Base-by-base conservation (phyloP, 2,797 vertebrate species). In the Danio albolineatus region DNA sequence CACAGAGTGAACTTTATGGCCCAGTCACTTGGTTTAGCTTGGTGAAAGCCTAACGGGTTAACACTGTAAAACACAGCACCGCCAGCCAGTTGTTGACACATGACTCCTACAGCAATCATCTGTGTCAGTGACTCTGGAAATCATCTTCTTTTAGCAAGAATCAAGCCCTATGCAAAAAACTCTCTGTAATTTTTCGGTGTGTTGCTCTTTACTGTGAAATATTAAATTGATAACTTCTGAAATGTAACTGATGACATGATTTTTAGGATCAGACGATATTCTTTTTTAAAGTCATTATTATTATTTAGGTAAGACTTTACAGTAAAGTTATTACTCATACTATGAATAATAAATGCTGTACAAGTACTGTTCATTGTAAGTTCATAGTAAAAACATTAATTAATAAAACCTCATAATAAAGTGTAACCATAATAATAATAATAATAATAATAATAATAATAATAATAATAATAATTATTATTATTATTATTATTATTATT, bases 1-100 rank as follows among this genome's bases (percentile, higher is more conserved):
- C 90, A 60, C 82, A 87, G 86, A 77, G 79, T 44, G 85, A 84
- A 87, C 86, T 94, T 94, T 94, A 94, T 87, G 80, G 89, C 91
- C 89, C 87, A 86, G 41, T 56, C 69, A 12, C 72, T 89, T 91
- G 19, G 19, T 46, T 90, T 89, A 91, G 86, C 91, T 84, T 90
- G 73, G 73, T 79, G 72, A 82, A 69, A 77, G 67, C 66, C 4
- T 44, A 76, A 65, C 44, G 16, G 69, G 59, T 71, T 80, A 77
- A 83, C 79, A 79, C 74, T 66, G 60, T 74, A 66, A 59, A 57
- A 77, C 16, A 17, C 17, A 57, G 54, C 70, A 51, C 57, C 46
- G 17, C 66, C 59, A 75, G 80, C 9, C 72, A 36, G 54, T 43
- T 82, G 80, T 81, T 87, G 78, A 85, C 75, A 76, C 44, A 66